Conservation (phyloP, 2,113 vertebrate genomes). For the Nerophis ophidion region DNA sequence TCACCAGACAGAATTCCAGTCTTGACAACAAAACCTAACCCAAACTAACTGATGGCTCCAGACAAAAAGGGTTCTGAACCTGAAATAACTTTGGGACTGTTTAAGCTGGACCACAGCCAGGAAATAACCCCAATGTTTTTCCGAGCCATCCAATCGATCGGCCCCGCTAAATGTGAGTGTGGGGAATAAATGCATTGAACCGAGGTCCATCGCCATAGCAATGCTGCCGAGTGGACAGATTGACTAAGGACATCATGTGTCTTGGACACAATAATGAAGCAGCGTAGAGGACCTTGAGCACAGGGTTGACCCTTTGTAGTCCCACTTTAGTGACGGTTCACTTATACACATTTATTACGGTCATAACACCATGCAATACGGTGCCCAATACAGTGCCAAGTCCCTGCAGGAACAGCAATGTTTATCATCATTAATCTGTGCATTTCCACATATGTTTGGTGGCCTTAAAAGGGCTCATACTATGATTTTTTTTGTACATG, state of each 20-base stretch:
- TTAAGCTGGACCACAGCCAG: neutral
- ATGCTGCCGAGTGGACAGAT: slow-evolving; percentile 18
- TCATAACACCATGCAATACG: too few relatives aligned
- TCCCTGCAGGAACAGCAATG: too few relatives aligned
- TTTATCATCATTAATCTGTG: too few relatives aligned
- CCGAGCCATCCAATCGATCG: slow-evolving; percentile 3
- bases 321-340: too few relatives aligned
- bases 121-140: slow-evolving; percentile 2
- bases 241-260: slow-evolving; percentile 13
- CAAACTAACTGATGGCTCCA: too few relatives aligned
- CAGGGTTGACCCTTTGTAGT: slow-evolving; percentile 24
- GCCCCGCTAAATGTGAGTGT: neutral
- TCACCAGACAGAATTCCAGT: neutral
- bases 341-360: too few relatives aligned
- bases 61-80: too few relatives aligned
- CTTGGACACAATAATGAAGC: slow-evolving; percentile 32
- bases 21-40: too few relatives aligned
- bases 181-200: neutral
- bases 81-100: neutral
- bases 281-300: slow-evolving; percentile 24
- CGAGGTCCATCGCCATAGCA: neutral
- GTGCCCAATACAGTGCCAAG: too few relatives aligned
- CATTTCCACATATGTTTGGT: too few relatives aligned
- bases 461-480: too few relatives aligned
- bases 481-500: too few relatives aligned